Evolutionary conservation across 2,797 vertebrate species (phyloP).

Genomic region (Lindbergichthys nudifrons): DNA sequence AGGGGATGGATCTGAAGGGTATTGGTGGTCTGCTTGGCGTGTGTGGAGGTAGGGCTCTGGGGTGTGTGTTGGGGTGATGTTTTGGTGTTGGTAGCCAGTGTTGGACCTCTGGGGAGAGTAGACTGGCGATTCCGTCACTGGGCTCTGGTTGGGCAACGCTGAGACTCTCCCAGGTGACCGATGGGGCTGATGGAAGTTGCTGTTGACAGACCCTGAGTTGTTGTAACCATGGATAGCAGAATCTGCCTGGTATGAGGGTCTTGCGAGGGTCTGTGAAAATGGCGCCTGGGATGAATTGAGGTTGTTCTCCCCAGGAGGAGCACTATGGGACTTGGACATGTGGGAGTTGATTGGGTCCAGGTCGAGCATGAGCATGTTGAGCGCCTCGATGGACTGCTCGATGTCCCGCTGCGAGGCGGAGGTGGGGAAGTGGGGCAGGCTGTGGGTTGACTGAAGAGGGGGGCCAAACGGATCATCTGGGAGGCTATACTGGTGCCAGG

Average conservation of each 20-base stretch:
- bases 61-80: conserved; percentile 77
- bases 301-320: conserved; percentile 83
- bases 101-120: conserved; percentile 76
- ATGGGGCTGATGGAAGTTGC: conserved; percentile 72
- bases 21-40: conserved; percentile 60
- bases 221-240: conserved; percentile 82
- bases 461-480: conserved; percentile 85
- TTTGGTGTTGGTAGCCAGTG: conserved; percentile 71
- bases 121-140: conserved; percentile 75
- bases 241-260: conserved; percentile 84
- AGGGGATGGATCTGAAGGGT: conserved; percentile 57
- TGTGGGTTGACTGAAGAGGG: conserved; percentile 83
- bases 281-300: conserved; percentile 84
- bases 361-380: conserved; percentile 97
- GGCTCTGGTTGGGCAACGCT: conserved; percentile 75
- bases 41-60: conserved; percentile 79
- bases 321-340: conserved; percentile 93
- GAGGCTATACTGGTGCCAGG: conserved; percentile 93
- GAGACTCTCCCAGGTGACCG: conserved; percentile 63
- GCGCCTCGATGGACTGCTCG: conserved; percentile 93
- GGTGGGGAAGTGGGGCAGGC: conserved; percentile 89
- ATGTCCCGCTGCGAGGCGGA: conserved; percentile 92
- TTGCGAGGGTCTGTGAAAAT: conserved; percentile 77
- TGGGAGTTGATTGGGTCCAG: conserved; percentile 86
- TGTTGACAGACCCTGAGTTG: conserved; percentile 68